Evolutionary conservation across 2,888 invertebrate genomes (phyloP).

Genomic region (Lasioglossum malachurum): DNA sequence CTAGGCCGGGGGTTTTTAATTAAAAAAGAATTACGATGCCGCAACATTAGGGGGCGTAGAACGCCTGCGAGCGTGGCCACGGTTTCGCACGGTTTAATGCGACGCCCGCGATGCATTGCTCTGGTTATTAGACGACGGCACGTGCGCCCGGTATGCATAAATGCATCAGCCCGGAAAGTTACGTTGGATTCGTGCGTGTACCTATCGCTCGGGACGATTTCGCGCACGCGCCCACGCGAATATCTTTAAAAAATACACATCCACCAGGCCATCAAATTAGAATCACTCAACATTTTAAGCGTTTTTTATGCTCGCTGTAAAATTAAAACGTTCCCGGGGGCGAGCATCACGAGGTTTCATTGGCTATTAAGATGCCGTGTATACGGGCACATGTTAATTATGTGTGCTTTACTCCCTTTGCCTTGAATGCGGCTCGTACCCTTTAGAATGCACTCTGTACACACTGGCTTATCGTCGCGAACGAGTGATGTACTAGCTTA

Average conservation of each 20-base stretch:
- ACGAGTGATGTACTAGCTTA: not conserved
- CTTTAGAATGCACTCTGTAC: not conserved
- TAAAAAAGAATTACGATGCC: constrained; percentile 32
- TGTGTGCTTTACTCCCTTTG: not conserved
- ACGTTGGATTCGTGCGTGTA: constrained; percentile 8
- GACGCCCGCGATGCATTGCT: constrained; percentile 31
- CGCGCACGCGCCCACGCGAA: not conserved
- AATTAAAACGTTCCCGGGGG: not conserved
- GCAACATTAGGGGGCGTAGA: not conserved
- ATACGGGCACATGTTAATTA: not conserved
- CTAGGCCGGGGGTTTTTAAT: constrained; percentile 29
- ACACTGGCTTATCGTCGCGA: not conserved
- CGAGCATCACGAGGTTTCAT: not conserved
- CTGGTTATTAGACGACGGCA: constrained; percentile 46
- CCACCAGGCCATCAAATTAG: not conserved
- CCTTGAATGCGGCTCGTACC: not conserved
- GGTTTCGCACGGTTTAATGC: constrained; percentile 39
- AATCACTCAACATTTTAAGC: not conserved
- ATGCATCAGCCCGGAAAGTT: constrained; percentile 52
- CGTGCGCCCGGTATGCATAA: constrained; percentile 53
- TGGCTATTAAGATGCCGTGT: not conserved
- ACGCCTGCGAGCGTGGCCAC: constrained; percentile 33
- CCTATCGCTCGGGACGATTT: constrained; percentile 37
- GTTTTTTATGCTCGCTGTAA: not conserved
- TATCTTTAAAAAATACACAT: not conserved